A percentile compares a stretch with the other conserved stretches of the same genome.
Conservation (phyloP, 2,888 invertebrate genomes). For the Sicus ferrugineus region DNA sequence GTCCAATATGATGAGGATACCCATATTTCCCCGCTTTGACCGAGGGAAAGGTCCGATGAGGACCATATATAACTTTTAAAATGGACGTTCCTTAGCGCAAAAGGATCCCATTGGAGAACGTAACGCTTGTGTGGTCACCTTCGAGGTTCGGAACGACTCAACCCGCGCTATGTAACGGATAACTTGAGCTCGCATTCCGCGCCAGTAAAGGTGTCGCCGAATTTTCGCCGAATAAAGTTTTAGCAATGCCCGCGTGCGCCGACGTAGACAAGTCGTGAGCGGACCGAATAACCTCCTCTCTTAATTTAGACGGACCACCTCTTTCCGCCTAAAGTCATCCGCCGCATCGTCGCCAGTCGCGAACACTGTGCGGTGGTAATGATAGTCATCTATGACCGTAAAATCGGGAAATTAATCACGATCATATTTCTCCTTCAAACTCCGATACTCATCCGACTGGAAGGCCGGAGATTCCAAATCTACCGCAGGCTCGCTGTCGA, state of each 20-base stretch:
- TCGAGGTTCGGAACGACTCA: conserved; percentile 6
- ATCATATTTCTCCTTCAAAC: neutral
- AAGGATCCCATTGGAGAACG: conserved; percentile 35
- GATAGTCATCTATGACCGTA: neutral
- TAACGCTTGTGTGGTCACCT: conserved; percentile 19
- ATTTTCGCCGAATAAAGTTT: conserved; percentile 28
- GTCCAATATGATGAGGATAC: conserved; percentile 35
- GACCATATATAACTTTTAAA: conserved; percentile 31
- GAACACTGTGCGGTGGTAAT: neutral
- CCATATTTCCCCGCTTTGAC: conserved; percentile 20
- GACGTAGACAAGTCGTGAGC: conserved; percentile 6
- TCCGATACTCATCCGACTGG: neutral
- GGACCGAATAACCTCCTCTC: too few relatives aligned
- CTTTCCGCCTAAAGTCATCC: too few relatives aligned
- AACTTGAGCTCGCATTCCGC: conserved; percentile 21
- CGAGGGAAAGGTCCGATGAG: conserved; percentile 37
- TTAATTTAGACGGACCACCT: too few relatives aligned
- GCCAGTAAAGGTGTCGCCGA: conserved; percentile 11
- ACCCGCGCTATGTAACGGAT: conserved; percentile 26
- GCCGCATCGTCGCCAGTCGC: too few relatives aligned
- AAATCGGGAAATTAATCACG: neutral
- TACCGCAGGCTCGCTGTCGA: neutral
- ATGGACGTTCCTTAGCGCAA: conserved; percentile 30
- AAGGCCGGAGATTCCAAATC: neutral
- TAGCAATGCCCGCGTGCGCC: too few relatives aligned